Evolutionary conservation across 2,797 vertebrate genomes (phyloP).

Genomic region (Nyctibius grandis): DNA sequence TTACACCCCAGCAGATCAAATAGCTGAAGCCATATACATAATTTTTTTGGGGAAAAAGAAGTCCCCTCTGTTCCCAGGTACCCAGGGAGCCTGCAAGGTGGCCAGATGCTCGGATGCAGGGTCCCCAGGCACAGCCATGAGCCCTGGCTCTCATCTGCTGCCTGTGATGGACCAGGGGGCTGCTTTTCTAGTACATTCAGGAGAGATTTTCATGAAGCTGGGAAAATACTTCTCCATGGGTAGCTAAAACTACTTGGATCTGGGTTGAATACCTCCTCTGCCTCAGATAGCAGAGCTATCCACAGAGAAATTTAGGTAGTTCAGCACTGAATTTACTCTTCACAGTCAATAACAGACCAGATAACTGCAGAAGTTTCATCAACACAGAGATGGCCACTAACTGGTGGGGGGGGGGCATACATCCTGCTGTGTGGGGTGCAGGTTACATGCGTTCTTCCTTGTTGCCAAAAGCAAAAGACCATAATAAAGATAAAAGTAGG

Average conservation of each 20-base stretch:
- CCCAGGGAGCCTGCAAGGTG: not conserved
- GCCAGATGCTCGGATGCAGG: not conserved
- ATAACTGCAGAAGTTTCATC: not conserved
- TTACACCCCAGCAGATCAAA: accelerated
- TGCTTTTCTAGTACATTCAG: not conserved
- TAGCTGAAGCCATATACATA: accelerated
- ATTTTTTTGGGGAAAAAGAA: accelerated
- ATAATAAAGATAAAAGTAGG: not conserved
- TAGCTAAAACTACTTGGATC: not conserved
- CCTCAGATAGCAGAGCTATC: not conserved
- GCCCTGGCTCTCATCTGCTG: not conserved
- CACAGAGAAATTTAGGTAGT: not conserved
- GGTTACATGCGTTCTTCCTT: accelerated
- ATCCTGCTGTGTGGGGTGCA: accelerated
- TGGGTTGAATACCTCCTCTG: not conserved
- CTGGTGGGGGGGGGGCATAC: not conserved
- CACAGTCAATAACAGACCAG: too few species aligned
- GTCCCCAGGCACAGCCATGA: too few species aligned
- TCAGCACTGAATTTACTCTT: not conserved
- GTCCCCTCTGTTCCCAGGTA: not conserved
- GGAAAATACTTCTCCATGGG: not conserved
- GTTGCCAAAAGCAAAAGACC: not conserved
- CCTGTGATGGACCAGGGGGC: not conserved
- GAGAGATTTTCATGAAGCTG: not conserved
- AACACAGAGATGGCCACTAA: accelerated